phyloP scores from a whole-genome alignment of 2,888 invertebrate species.

The Priocnemis perturbator region DNA sequence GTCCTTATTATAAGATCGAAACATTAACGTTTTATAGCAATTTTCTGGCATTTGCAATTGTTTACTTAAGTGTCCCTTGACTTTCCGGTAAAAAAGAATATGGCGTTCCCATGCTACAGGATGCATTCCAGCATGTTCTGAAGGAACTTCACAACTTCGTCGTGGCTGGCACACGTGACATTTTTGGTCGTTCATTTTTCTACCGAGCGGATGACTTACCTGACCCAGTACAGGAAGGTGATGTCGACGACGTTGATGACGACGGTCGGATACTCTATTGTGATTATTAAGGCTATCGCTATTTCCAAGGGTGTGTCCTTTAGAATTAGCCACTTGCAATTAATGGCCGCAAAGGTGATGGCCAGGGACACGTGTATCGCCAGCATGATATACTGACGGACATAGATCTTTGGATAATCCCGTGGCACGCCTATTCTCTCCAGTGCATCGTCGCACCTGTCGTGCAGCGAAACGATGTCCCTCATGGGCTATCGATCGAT shows the following conservation, averaged over 20 bases:
- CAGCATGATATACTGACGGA: slow-evolving; percentile 18
- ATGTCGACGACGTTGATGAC: slow-evolving; percentile 33
- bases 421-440: slow-evolving; percentile 47
- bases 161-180: too few relatives aligned
- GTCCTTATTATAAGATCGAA: too few relatives aligned
- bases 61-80: too few relatives aligned
- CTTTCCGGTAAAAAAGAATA: too few relatives aligned
- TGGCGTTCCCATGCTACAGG: too few relatives aligned
- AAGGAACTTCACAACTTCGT: too few relatives aligned
- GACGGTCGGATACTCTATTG: slow-evolving; percentile 32
- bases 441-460: slow-evolving; percentile 37
- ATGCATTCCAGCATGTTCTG: too few relatives aligned
- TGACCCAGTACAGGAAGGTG: slow-evolving; percentile 49
- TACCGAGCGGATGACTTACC: too few relatives aligned
- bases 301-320: neutral
- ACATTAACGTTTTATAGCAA: too few relatives aligned
- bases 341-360: neutral
- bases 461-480: slow-evolving; percentile 20
- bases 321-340: neutral
- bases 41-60: too few relatives aligned
- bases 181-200: too few relatives aligned
- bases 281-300: slow-evolving; percentile 13
- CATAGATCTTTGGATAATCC: slow-evolving; percentile 30
- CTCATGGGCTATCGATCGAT: slow-evolving; percentile 5
- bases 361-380: neutral